Conservation (phyloP, 2,888 invertebrate species). For the Spilarctia lutea region DNA sequence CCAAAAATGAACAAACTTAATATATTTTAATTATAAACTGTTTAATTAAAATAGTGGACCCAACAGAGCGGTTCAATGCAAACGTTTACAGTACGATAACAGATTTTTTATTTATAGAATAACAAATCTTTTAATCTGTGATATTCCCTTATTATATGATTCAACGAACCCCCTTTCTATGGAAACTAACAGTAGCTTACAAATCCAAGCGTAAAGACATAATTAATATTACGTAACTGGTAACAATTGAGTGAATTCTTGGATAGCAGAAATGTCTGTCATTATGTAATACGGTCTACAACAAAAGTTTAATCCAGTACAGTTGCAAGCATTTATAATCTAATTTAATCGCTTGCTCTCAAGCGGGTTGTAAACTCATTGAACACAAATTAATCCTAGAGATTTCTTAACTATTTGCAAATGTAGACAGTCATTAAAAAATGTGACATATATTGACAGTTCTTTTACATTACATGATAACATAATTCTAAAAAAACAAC, state of each 20-base stretch:
- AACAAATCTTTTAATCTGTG: no score
- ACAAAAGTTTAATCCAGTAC: neutral
- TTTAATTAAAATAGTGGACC: no score
- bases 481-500: neutral
- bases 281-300: slow-evolving; percentile 1
- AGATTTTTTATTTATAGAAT: no score
- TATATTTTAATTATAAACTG: neutral
- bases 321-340: neutral
- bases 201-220: slow-evolving; percentile 20
- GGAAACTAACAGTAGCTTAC: slow-evolving; percentile 15
- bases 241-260: slow-evolving; percentile 14
- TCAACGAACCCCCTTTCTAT: neutral
- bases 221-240: slow-evolving; percentile 4
- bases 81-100: neutral
- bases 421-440: neutral
- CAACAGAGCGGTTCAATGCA: neutral
- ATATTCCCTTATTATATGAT: neutral
- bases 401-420: neutral
- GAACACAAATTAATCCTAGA: neutral
- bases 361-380: neutral
- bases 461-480: neutral
- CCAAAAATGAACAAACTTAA: neutral
- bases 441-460: neutral
- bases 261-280: slow-evolving; percentile 15
- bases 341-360: neutral